Evolutionary conservation across 2,888 invertebrate species (phyloP), one percentile per base, ranked within the genome.

Genomic region (Leptinotarsa juncta): DNA sequence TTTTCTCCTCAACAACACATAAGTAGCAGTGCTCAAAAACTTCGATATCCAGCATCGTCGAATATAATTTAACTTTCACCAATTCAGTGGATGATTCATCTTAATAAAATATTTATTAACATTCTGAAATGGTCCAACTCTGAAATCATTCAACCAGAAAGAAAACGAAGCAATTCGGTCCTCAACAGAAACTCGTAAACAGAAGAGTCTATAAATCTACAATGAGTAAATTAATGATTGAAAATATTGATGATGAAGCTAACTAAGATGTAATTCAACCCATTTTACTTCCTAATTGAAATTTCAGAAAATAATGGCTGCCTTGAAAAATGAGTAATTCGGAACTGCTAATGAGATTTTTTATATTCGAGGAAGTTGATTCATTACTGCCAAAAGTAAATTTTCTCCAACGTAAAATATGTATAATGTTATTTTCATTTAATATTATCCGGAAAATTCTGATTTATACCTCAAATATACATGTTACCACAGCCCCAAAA

Each of bases 221-320:
- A 7, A 42, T n/a, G 32, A 32, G 14, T 20, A 42, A 62, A 16
- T 32, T 62, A 62, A 42, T 42, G 62, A 32, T 32, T 7, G 18
- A 26, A 18, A 62, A 62, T 62, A 42, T 62, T 62, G 32, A 62
- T 62, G 62, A 62, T 62, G 32, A 32, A 42, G 32, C 62, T 62
- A 62, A 62, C 62, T 62, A 4, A 42, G 62, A 62, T n/a, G 62
- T n/a, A 62, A 62, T 62, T 62, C 10, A 32, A 62, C 16, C 57
- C 42, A 32, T 62, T 62, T 15, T 32, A 32, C n/a, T 62, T 42
- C n/a, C n/a, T 62, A 62, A 62, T 62, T 62, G n/a, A 42, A 62
- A 62, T 62, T 42, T 62, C 7, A 62, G 32, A 42, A 32, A 62
- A 32, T 62, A 42, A 62, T 62, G 42, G 62, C 32, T 16, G 42